Percentiles rank a stretch among this genome's conserved stretches.
These are phyloP conservation scores for Phylloscopus whistleri DNA, from an alignment of 2,113 vertebrate genomes.

Conservation along the genomic window DNA sequence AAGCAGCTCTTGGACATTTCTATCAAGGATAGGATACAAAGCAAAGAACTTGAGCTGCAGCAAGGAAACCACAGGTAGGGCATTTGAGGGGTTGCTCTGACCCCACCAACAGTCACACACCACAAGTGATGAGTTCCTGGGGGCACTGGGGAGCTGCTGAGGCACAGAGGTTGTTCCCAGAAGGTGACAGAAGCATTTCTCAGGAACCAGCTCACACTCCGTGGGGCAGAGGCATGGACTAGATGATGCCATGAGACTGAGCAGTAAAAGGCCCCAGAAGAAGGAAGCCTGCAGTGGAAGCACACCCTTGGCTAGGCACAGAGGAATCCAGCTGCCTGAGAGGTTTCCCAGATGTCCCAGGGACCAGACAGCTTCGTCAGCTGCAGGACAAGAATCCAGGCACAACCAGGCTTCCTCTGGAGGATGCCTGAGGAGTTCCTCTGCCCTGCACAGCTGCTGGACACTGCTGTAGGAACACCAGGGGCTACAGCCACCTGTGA, in stretches of 20 bases:
- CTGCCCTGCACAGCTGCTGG: neutral
- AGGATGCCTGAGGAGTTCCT: neutral
- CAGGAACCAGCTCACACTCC: neutral
- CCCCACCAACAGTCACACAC: neutral
- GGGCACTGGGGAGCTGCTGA: neutral
- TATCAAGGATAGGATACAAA: neutral
- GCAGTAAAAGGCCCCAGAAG: neutral
- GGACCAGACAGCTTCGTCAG: neutral
- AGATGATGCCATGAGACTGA: neutral
- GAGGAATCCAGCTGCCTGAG: neutral
- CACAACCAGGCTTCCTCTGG: neutral
- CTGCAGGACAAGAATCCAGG: neutral
- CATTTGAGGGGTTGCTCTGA: neutral
- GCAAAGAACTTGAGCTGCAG: neutral
- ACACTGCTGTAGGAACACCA: neutral
- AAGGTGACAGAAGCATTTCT: neutral
- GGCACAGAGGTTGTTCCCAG: neutral
- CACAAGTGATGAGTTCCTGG: neutral
- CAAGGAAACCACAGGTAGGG: neutral
- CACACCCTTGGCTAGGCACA: neutral
- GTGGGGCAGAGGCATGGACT: rapidly evolving
- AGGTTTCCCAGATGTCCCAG: neutral
- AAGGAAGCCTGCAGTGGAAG: neutral
- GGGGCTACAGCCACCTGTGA: neutral
- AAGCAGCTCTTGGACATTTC: neutral